phyloP scores from a whole-genome alignment of 2,888 invertebrate species.

The Agrotis exclamationis region DNA sequence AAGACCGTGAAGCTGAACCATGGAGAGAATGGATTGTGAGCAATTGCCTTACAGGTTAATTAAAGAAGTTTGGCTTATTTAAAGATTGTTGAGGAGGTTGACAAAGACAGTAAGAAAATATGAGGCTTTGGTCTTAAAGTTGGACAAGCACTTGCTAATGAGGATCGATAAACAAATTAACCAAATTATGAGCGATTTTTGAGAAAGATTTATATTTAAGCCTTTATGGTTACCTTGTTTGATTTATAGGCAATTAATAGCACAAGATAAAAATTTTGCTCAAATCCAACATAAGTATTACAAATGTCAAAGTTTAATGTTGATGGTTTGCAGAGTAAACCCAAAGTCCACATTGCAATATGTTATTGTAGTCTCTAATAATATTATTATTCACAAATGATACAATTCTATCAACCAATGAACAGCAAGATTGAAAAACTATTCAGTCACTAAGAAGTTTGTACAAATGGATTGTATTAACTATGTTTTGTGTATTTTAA shows the following conservation, averaged over 20 bases:
- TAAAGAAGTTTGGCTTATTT: background rate
- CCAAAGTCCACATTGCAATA: background rate
- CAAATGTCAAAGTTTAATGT: conserved; percentile 20
- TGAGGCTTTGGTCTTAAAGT: too few relatives aligned
- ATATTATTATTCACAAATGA: conserved; percentile 5
- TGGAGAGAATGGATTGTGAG: too few relatives aligned
- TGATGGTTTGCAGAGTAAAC: background rate
- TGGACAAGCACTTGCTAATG: too few relatives aligned
- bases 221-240: background rate
- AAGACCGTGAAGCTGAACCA: too few relatives aligned
- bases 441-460: background rate
- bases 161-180: background rate
- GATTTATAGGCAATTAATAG: background rate
- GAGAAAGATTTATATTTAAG: too few relatives aligned
- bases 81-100: background rate
- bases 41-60: too few relatives aligned
- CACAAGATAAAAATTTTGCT: background rate
- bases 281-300: background rate
- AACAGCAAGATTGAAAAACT: background rate
- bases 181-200: too few relatives aligned
- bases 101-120: background rate
- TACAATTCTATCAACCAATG: background rate
- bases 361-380: conserved; percentile 5
- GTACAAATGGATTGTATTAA: background rate
- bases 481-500: background rate